Conservation (phyloP, 2,113 vertebrate species). For the Phasianus colchicus region DNA sequence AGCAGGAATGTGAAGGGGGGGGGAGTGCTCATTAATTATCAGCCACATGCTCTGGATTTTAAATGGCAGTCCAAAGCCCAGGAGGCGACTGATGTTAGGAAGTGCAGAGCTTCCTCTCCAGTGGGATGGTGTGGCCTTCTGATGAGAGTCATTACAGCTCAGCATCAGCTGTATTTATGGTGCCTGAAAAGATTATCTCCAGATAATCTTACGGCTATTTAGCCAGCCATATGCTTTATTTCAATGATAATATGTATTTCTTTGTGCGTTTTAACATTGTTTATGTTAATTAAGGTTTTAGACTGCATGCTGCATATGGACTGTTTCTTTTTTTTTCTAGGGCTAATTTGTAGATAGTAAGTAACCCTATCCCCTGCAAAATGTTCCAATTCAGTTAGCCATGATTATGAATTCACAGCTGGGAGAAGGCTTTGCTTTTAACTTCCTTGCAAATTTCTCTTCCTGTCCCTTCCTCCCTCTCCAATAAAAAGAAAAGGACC, state of each 20-base stretch:
- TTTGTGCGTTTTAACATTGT: conserved; percentile 21
- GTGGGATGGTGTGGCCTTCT: neutral
- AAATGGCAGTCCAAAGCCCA: neutral
- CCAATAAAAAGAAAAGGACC: neutral
- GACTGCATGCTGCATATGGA: conserved; percentile 47
- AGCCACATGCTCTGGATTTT: neutral
- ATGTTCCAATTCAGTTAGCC: neutral
- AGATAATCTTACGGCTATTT: conserved; percentile 70
- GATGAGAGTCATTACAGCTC: conserved; percentile 32
- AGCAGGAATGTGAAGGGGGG: neutral
- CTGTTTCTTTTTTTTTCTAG: neutral
- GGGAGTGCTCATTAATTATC: neutral
- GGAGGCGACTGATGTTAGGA: neutral
- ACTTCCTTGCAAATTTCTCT: neutral
- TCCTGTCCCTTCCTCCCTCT: neutral
- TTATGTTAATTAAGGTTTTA: conserved; percentile 69
- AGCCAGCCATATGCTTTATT: conserved; percentile 70
- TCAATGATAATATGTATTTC: conserved; percentile 45
- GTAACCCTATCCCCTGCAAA: conserved; percentile 22
- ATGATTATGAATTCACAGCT: conserved; percentile 4
- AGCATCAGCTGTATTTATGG: conserved; percentile 40
- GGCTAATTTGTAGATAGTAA: conserved; percentile 40
- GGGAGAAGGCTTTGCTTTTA: neutral
- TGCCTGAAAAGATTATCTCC: conserved; percentile 67
- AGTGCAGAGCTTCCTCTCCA: neutral